A percentile compares a stretch with the other conserved stretches of the same genome.
These are phyloP conservation scores for Tribolium madens DNA, from an alignment of 1,140 invertebrate genomes.

Conservation along the genomic window DNA sequence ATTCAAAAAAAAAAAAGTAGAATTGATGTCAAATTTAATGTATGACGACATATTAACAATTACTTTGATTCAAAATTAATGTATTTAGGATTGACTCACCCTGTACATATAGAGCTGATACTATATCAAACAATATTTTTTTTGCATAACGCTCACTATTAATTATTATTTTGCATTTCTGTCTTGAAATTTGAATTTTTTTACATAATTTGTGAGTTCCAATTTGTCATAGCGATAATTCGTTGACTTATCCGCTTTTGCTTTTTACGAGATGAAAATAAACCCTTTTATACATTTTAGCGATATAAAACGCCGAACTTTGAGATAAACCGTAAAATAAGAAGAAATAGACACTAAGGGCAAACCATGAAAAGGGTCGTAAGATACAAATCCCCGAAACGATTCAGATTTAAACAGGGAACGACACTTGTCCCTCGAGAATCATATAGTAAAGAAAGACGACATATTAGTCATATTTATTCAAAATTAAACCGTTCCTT, in stretches of 20 bases:
- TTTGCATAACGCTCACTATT: too few relatives aligned
- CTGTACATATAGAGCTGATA: too few relatives aligned
- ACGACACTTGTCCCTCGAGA: constrained; percentile 17
- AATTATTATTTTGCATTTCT: too few relatives aligned
- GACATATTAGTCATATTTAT: constrained; percentile 15
- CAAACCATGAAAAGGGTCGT: constrained; percentile 2
- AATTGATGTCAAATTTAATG: too few relatives aligned
- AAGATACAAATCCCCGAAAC: constrained; percentile 15
- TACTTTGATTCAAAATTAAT: too few relatives aligned
- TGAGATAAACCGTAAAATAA: constrained; percentile 30
- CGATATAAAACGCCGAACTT: constrained; percentile 17
- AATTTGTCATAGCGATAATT: not conserved
- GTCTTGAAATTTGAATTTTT: too few relatives aligned
- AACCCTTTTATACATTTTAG: constrained; percentile 3
- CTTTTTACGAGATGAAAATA: constrained; percentile 31
- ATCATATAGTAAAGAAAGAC: not conserved
- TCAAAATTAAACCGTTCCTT: constrained; percentile 12
- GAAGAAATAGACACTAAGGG: constrained; percentile 31
- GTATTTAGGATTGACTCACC: too few relatives aligned
- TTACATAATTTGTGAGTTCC: too few relatives aligned
- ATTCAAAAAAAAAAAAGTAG: too few relatives aligned
- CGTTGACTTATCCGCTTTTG: not conserved
- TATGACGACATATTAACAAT: too few relatives aligned
- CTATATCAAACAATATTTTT: too few relatives aligned
- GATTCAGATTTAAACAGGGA: constrained; percentile 34